These are phyloP conservation scores for Mohoua ochrocephala DNA, from an alignment of 2,113 vertebrate genomes.

Conservation along the genomic window DNA sequence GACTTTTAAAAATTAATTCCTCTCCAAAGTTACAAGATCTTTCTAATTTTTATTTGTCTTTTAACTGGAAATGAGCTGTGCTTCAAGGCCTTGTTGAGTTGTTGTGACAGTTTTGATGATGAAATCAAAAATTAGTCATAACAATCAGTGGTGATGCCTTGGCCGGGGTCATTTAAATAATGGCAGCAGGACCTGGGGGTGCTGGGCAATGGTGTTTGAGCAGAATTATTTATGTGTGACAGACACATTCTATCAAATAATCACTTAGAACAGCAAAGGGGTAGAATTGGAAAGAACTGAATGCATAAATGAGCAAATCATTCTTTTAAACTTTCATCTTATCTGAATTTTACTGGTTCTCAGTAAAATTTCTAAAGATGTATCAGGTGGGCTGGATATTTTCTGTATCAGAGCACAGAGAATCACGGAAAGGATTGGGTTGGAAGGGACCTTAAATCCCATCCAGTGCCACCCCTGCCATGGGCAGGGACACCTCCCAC, in stretches of 20 bases:
- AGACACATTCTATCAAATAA: neutral
- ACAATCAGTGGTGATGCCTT: neutral
- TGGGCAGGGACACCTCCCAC: no score
- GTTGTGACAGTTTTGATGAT: neutral
- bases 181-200: neutral
- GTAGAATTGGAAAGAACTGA: neutral
- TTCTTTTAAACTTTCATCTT: neutral
- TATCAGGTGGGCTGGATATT: neutral
- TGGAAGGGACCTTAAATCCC: accelerated
- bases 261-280: neutral
- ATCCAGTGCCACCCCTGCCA: no score
- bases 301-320: neutral
- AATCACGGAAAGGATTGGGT: neutral
- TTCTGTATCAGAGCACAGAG: neutral
- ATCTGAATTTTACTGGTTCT: neutral
- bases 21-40: neutral
- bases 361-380: neutral
- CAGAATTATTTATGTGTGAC: neutral
- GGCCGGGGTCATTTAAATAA: neutral
- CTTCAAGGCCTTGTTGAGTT: neutral
- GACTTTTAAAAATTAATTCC: neutral
- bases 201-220: neutral
- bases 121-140: neutral
- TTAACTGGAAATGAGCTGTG: neutral
- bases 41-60: neutral